A percentile compares a stretch with the other conserved stretches of the same genome.
These are phyloP conservation scores for Diceros bicornis DNA, from an alignment of 2,797 vertebrate genomes.

Conservation along the genomic window DNA sequence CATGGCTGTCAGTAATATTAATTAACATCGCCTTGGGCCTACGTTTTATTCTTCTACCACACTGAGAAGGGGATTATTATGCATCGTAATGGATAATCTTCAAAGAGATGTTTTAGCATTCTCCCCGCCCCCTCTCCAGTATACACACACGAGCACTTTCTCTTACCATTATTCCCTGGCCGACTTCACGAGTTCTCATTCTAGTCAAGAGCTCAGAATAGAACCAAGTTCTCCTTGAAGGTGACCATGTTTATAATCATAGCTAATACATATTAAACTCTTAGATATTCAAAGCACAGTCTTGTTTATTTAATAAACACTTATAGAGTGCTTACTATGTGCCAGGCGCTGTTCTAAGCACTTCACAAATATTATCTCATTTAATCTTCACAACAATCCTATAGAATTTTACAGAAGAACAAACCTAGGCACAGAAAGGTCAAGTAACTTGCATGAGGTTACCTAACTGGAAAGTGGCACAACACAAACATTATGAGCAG, in stretches of 20 bases:
- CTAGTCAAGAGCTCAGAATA: background rate
- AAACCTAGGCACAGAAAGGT: background rate
- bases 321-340: background rate
- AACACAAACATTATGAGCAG: background rate
- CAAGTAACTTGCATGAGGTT: background rate
- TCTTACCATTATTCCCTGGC: background rate
- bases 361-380: slow-evolving; percentile 10
- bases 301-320: background rate
- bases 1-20: slow-evolving; percentile 56
- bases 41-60: slow-evolving; percentile 41
- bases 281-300: background rate
- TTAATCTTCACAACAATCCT: background rate
- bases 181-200: background rate
- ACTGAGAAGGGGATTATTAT: slow-evolving; percentile 10
- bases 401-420: background rate
- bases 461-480: background rate
- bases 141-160: background rate
- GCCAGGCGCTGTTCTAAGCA: background rate
- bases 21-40: slow-evolving; percentile 71
- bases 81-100: background rate
- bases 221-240: background rate
- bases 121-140: background rate
- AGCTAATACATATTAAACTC: background rate
- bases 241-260: background rate
- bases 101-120: slow-evolving; percentile 35